phyloP scores from a whole-genome alignment of 2,113 vertebrate species.

The Sebastes schlegelii region DNA sequence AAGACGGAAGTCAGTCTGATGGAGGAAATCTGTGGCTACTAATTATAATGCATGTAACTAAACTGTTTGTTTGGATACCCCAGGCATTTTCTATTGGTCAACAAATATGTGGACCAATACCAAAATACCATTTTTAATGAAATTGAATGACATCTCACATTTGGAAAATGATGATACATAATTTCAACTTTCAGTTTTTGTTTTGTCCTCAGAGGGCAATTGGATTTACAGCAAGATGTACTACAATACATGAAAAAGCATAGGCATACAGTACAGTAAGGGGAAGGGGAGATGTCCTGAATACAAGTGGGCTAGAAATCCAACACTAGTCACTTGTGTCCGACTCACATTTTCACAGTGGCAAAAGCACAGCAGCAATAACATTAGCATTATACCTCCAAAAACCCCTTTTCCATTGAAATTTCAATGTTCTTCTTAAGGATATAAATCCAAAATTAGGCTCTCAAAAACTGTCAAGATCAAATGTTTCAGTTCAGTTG shows the following conservation, averaged over 20 bases:
- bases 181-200: not conserved
- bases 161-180: not conserved
- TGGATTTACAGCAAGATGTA: not conserved
- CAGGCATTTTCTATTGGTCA: not conserved
- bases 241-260: not conserved
- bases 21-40: constrained; percentile 29
- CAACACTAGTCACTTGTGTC: not conserved
- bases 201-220: not conserved
- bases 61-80: constrained; percentile 1
- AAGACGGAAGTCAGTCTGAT: constrained; percentile 76
- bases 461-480: no score
- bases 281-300: not conserved
- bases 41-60: constrained; percentile 22
- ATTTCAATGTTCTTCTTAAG: no score
- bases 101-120: not conserved
- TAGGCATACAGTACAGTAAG: not conserved
- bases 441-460: no score
- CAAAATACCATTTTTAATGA: not conserved
- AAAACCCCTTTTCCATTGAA: no score
- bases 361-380: no score
- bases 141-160: not conserved
- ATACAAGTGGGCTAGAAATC: not conserved
- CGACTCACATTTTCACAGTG: no score
- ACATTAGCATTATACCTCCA: no score
- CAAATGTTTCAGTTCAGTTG: no score